Evolutionary conservation across 2,797 vertebrate genomes (phyloP), one percentile per base, ranked within the genome.

Genomic region (Sebastes oblongus): DNA sequence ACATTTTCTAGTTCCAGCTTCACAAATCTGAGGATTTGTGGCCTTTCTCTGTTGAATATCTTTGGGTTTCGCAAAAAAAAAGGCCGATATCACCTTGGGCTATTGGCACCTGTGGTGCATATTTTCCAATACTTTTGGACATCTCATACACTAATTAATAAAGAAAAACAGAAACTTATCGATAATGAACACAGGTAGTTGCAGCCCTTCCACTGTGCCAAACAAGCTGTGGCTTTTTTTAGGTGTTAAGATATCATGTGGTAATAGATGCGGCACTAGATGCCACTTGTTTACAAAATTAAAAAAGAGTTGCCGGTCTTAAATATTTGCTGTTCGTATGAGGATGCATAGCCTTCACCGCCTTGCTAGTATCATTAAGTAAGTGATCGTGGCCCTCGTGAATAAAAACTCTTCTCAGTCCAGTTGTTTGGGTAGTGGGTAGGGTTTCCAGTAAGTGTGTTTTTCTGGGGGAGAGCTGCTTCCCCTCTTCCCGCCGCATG

Each of bases 381-480:
- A 55, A 60, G 73, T 22, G 65, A 74, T 70, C 12, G 12, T 71
- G 65, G 60, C 56, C 20, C 11, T 10, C 6, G 10, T 42, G 46
- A 75, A 77, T 65, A 25, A 76, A 82, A 66, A 83, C 13, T 50
- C 27, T 0, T 50, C 66, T 86, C 64, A 70, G 78, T 86, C 77
- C 69, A 83, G 72, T 84, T 91, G 91, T 94, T 94, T 92, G 83
- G 85, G 60, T 83, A 87, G 88, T 46, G 86, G 82, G 80, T 32
- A 75, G 83, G 75, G 83, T 90, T 92, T 90, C 88, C 90, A 90
- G 80, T 83, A 56, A 77, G 88, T 71, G 86, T 90, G 82, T 88
- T 88, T 80, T 66, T 72, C 72, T 72, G 78, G 64, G 34, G 77
- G 72, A 70, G 83, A 72, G 85, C 70, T 25, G 69, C 68, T 90